Base-by-base conservation (phyloP, 2,797 vertebrate species). In the Sebastes taczanowskii region DNA sequence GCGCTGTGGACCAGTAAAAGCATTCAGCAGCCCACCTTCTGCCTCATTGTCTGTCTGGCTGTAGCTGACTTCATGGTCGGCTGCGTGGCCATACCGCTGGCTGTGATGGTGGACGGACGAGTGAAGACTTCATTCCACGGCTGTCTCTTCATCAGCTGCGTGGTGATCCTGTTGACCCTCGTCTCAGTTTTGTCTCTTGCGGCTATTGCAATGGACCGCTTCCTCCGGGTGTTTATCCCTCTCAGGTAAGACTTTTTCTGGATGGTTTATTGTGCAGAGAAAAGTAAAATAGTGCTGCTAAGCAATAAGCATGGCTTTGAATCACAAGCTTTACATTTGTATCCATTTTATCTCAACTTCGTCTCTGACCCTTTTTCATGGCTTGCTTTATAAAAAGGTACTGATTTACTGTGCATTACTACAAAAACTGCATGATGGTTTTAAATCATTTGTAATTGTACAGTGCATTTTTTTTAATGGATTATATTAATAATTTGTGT, bases 191-290 rank as follows among this genome's bases (percentile, higher is more conserved):
- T 97, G 76, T 96, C 93, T 56, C 94, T 99, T 13, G 73, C 94
- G 42, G 97, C 97, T 74, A 97, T 98, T 1, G 96, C 98, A 0
- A 79, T 97, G 60, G 98, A 99, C 87, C 93, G 97, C 13, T 98
- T 93, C 89, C 94, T 98, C 32, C 91, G 96, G 0, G 96, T 97
- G 35, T 95, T 90, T 81, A 91, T 97, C 66, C 97, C 96, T 0
- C 88, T 96, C 49, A 93, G 92, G 97, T 93, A 72, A 65, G 56
- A 14, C 1, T 3, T 6, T 10, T 68, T 49, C 35, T 23, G 4
- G 2, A 53, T 58, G 2, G 4, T 69, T 52, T 38, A 59, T 8
- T 56, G 7, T 35, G 30, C 32, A 29, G 6, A 38, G 4, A n/a
- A 34, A 74, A 52, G 8, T 59, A 1, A 32, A 60, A 71, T 18